Evolutionary conservation across 2,797 vertebrate genomes (phyloP).

Genomic region (Ispidina lecontei): DNA sequence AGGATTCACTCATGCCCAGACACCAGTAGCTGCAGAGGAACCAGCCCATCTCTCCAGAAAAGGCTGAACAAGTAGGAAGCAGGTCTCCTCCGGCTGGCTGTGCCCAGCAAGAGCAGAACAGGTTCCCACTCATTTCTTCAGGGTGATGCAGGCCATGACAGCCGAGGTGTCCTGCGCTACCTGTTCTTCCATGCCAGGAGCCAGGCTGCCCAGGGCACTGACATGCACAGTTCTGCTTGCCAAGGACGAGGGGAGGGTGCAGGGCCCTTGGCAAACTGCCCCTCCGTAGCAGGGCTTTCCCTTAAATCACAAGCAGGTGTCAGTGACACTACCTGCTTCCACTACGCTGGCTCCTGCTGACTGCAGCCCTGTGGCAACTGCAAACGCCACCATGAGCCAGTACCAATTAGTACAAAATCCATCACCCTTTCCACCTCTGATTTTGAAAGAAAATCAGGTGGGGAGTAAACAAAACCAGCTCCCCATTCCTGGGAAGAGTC

Average conservation of each 20-base stretch:
- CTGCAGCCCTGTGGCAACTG: not conserved
- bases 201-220: not conserved
- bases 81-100: not conserved
- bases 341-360: not conserved
- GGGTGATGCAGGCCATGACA: not conserved
- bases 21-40: not conserved
- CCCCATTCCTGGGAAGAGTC: not conserved
- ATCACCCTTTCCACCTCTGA: not conserved
- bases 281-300: not conserved
- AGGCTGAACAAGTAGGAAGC: not conserved
- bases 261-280: not conserved
- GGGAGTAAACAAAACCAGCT: not conserved
- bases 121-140: fast-evolving
- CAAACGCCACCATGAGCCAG: fast-evolving
- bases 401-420: not conserved
- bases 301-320: conserved; percentile 68
- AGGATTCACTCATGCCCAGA: not conserved
- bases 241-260: fast-evolving
- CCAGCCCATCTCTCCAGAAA: not conserved
- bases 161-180: not conserved
- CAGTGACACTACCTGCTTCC: conserved; percentile 44
- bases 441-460: not conserved
- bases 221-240: not conserved
- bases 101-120: not conserved
- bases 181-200: not conserved